phyloP scores from a whole-genome alignment of 2,113 vertebrate genomes.

The Struthio camelus region DNA sequence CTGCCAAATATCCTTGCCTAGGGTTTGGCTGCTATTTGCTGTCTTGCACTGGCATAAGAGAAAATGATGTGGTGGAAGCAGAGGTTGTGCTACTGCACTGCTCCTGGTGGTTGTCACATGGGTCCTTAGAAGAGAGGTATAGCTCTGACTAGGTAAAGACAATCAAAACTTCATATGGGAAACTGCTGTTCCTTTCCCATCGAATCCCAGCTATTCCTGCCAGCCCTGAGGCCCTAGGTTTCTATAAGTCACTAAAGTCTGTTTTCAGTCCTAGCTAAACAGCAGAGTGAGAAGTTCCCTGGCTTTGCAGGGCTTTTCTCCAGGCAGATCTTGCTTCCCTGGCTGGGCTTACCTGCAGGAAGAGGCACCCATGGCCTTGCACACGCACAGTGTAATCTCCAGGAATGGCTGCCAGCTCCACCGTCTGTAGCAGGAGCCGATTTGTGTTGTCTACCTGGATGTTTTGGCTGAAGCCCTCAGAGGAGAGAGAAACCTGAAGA shows the following conservation, averaged over 20 bases:
- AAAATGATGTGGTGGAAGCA: not conserved
- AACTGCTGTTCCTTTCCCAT: not conserved
- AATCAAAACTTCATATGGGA: not conserved
- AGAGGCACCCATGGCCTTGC: slow-evolving; percentile 44
- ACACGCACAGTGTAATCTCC: slow-evolving; percentile 54
- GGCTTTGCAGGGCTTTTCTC: not conserved
- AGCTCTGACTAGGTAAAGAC: not conserved
- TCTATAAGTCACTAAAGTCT: not conserved
- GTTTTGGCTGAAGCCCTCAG: slow-evolving; percentile 46
- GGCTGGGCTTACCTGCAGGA: slow-evolving; percentile 38
- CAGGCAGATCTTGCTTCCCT: not conserved
- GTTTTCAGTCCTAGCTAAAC: not conserved
- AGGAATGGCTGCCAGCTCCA: slow-evolving; percentile 54
- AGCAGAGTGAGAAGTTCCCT: not conserved
- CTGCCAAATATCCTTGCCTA: not conserved
- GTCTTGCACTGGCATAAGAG: not conserved
- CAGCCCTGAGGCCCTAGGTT: not conserved
- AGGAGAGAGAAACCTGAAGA: slow-evolving; percentile 44
- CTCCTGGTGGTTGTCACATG: not conserved
- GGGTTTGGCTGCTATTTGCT: not conserved
- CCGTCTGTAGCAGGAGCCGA: slow-evolving; percentile 83
- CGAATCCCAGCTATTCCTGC: not conserved
- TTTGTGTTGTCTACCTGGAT: slow-evolving; percentile 78
- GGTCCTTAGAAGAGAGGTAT: not conserved
- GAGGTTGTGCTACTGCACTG: not conserved